phyloP scores from a whole-genome alignment of 2,888 invertebrate species.

The Bembecia ichneumoniformis region DNA sequence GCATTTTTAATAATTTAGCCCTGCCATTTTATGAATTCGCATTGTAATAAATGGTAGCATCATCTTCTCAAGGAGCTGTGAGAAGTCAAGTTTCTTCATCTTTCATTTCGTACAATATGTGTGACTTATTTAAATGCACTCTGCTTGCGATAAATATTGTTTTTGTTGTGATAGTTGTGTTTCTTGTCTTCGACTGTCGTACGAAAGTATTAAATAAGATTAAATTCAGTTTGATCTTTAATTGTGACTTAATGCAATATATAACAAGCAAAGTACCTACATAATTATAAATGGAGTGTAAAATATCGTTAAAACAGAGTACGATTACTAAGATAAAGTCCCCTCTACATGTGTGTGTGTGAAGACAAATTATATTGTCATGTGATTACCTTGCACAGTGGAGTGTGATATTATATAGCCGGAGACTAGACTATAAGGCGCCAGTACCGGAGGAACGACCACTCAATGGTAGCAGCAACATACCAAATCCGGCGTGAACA shows the following conservation, averaged over 20 bases:
- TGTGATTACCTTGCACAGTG: slow-evolving; percentile 19
- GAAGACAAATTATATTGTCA: slow-evolving; percentile 4
- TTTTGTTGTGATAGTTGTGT: too few species aligned
- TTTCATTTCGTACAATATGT: background rate
- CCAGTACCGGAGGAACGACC: slow-evolving; percentile 47
- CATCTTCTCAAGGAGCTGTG: background rate
- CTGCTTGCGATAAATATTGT: too few species aligned
- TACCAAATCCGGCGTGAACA: background rate
- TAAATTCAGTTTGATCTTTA: too few species aligned
- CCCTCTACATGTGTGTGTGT: slow-evolving; percentile 4
- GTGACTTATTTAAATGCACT: too few species aligned
- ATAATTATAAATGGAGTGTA: background rate
- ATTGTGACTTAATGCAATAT: too few species aligned
- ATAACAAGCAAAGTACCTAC: too few species aligned
- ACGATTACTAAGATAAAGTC: background rate
- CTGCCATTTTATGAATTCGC: slow-evolving; percentile 5
- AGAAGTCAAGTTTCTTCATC: background rate
- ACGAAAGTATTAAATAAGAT: too few species aligned
- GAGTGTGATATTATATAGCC: slow-evolving; percentile 29
- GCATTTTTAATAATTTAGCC: slow-evolving; percentile 36
- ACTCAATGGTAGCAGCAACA: slow-evolving; percentile 33
- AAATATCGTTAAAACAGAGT: slow-evolving; percentile 1
- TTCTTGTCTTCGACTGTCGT: too few species aligned
- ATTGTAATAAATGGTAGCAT: background rate
- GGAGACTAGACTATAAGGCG: slow-evolving; percentile 49